These are phyloP conservation scores for Elysia crispata DNA, from an alignment of 2,888 invertebrate species.

Conservation along the genomic window DNA sequence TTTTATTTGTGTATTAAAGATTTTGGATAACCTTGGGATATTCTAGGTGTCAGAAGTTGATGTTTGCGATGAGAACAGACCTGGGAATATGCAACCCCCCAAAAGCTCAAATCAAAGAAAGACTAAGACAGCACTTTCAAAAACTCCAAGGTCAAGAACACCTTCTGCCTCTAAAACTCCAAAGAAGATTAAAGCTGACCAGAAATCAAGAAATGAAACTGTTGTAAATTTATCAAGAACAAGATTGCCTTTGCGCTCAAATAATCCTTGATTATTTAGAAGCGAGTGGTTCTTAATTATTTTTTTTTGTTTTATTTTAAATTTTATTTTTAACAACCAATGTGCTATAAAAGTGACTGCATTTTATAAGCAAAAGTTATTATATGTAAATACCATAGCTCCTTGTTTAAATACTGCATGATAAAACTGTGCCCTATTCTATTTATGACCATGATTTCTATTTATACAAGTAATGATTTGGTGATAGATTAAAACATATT, in stretches of 20 bases:
- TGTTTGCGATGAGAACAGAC: slow-evolving; percentile 45
- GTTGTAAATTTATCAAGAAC: not conserved
- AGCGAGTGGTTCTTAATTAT: no score
- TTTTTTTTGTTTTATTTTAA: no score
- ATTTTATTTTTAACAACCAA: no score
- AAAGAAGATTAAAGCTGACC: not conserved
- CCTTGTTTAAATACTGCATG: no score
- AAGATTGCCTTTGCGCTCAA: slow-evolving; percentile 35
- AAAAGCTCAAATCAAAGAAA: slow-evolving; percentile 13
- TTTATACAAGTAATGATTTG: no score
- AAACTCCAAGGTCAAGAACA: not conserved
- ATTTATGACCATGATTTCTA: no score
- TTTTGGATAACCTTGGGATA: not conserved
- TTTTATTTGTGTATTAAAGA: slow-evolving; percentile 2
- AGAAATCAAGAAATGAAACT: no score
- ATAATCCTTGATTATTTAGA: slow-evolving; percentile 10
- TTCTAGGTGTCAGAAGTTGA: slow-evolving; percentile 40
- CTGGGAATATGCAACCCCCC: slow-evolving; percentile 46
- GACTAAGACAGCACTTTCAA: not conserved
- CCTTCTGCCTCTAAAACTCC: not conserved
- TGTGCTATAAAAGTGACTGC: no score
- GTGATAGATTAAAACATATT: no score
- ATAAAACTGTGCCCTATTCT: no score
- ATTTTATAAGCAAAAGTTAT: no score
- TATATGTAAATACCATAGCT: no score